phyloP scores from a whole-genome alignment of 2,888 invertebrate species.

The Acanthosoma haemorrhoidale region DNA sequence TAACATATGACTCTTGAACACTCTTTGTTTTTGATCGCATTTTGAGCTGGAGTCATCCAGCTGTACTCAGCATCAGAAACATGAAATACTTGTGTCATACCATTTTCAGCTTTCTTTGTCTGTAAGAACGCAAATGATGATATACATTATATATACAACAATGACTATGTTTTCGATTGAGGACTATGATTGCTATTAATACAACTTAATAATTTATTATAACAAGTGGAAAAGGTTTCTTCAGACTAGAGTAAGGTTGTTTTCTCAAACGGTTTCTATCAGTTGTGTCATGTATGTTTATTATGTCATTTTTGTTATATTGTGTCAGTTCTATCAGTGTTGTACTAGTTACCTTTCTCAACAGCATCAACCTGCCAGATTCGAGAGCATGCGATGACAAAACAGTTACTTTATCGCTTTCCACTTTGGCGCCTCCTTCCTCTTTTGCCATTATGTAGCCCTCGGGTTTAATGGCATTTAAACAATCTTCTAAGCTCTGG shows the following conservation, averaged over 20 bases:
- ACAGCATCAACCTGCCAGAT: slow-evolving; percentile 52
- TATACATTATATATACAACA: too few relatives aligned
- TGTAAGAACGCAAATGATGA: too few relatives aligned
- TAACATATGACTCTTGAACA: slow-evolving; percentile 58
- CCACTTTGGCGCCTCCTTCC: slow-evolving; percentile 48
- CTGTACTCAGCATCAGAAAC: slow-evolving; percentile 48
- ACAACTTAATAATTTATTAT: too few relatives aligned
- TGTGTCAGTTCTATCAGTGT: too few relatives aligned
- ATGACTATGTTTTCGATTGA: too few relatives aligned
- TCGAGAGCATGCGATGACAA: slow-evolving; percentile 42
- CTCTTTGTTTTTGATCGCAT: slow-evolving; percentile 46
- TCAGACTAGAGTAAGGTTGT: too few relatives aligned
- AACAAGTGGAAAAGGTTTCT: too few relatives aligned
- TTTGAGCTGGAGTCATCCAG: slow-evolving; percentile 53
- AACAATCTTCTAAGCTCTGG: slow-evolving; percentile 50
- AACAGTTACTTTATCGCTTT: background rate
- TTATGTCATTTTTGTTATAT: too few relatives aligned
- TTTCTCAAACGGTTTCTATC: too few relatives aligned
- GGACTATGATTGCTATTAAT: too few relatives aligned
- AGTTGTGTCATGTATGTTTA: too few relatives aligned
- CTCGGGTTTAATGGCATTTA: slow-evolving; percentile 53
- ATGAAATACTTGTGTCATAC: slow-evolving; percentile 45
- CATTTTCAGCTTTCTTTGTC: slow-evolving; percentile 11
- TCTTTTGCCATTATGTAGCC: slow-evolving; percentile 60
- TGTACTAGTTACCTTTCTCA: slow-evolving; percentile 50